Percentiles rank a stretch among this genome's conserved stretches.
Conservation (phyloP, 1,140 invertebrate species). For the Piezodorus guildinii region DNA sequence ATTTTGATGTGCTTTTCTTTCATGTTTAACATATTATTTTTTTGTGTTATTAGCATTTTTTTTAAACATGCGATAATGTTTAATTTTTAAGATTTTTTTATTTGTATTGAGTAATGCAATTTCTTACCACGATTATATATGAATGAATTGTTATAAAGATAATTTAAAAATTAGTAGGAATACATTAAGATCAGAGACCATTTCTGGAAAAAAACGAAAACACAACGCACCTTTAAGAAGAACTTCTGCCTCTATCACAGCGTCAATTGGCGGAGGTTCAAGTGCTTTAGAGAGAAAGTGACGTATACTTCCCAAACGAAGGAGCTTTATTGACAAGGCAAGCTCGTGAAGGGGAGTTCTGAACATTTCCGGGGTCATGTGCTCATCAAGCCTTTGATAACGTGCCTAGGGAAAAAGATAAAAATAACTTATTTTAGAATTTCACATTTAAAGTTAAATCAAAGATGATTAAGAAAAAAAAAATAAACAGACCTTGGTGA, state of each 20-base stretch:
- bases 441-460: too few species aligned
- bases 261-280: slow-evolving; percentile 85
- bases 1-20: too few species aligned
- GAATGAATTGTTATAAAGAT: too few species aligned
- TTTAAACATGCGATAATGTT: too few species aligned
- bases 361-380: slow-evolving; percentile 92
- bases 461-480: too few species aligned
- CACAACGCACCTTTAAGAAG: slow-evolving; percentile 38
- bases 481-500: slow-evolving; percentile 42
- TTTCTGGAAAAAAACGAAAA: neutral
- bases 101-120: too few species aligned
- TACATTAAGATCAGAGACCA: too few species aligned
- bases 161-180: too few species aligned
- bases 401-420: slow-evolving; percentile 39
- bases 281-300: slow-evolving; percentile 89
- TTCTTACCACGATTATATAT: too few species aligned
- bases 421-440: neutral
- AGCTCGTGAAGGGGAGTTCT: slow-evolving; percentile 87
- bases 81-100: too few species aligned
- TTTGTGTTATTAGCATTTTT: too few species aligned
- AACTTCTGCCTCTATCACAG: slow-evolving; percentile 83
- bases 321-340: slow-evolving; percentile 69
- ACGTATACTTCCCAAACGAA: slow-evolving; percentile 78
- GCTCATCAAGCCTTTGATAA: slow-evolving; percentile 68
- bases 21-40: too few species aligned